Base-by-base conservation (phyloP, 2,888 invertebrate species). In the Mythimna pallens region DNA sequence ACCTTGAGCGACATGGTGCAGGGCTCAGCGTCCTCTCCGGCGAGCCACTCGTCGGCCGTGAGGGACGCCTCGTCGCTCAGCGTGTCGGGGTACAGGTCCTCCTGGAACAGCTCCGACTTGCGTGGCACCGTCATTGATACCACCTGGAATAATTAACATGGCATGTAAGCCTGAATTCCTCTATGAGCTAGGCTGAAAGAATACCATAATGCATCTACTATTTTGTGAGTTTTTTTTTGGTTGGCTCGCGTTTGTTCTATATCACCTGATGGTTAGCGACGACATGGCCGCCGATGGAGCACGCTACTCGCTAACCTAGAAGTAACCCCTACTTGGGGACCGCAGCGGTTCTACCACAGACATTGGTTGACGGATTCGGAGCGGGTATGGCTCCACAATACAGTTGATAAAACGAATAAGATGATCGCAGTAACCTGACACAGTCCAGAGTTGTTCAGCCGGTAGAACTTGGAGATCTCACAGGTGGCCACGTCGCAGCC, bases 61-160 rank as follows among this genome's bases (percentile, higher is more conserved):
- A 98, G 96, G 20, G 99, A 98, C 9, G 99, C 98, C 79, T 98
- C 98, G 90, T 99, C 98, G 69, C 99, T 99, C 25, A 98, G 96
- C 10, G 99, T 99, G 92, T 99, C 99, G 0, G 99, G 99, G 94
- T 99, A 99, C 82, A 99, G 97, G 95, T 99, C 99, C 93, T 99
- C 99, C 96, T 99, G 99, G 97, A 99, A 99, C 89, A 99, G 97
- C 95, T 99, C 99, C 80, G 99, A 99, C 97, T 99, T 99, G 92
- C 99, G 97, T 36, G 99, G 99, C 73, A 99, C 99, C 71, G 99
- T 99, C 99, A 99, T 99, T n/a, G 99, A 99, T 76, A 99, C 97
- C 82, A 98, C 98, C 97, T 97, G 90, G 3, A 54, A 52, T n/a
- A 2, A 20, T 7, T n/a, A 20, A n/a, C 7, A 3, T 52, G 8